phyloP scores from a whole-genome alignment of 2,888 invertebrate genomes.

The Xanthostigma xanthostigma region DNA sequence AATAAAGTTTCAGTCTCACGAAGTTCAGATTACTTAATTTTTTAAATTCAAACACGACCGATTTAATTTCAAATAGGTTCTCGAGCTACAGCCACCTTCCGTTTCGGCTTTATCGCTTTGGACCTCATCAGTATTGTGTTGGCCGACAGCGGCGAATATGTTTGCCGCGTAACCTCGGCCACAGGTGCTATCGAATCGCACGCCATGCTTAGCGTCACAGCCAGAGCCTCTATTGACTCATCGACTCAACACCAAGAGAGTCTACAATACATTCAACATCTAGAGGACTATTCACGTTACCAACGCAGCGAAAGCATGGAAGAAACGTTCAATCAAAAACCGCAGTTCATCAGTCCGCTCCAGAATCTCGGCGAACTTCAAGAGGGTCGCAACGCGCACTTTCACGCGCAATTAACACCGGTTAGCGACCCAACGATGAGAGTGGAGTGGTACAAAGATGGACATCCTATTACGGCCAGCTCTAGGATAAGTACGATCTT shows the following conservation, averaged over 20 bases:
- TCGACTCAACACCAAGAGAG: conserved; percentile 84
- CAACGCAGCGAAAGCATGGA: conserved; percentile 74
- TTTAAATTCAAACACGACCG: background rate
- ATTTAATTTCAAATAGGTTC: conserved; percentile 51
- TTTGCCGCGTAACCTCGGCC: conserved; percentile 74
- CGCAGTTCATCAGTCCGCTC: conserved; percentile 76
- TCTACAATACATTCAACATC: conserved; percentile 75
- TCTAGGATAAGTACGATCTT: conserved; percentile 94
- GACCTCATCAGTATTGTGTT: conserved; percentile 75
- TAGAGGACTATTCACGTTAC: conserved; percentile 82
- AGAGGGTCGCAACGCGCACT: conserved; percentile 84
- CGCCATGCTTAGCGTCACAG: conserved; percentile 65
- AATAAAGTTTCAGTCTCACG: background rate
- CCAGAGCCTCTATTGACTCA: conserved; percentile 71
- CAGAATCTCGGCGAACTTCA: conserved; percentile 74
- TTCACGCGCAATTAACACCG: conserved; percentile 83
- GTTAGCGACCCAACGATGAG: conserved; percentile 88
- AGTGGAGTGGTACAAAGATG: conserved; percentile 93
- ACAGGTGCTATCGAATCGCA: conserved; percentile 78
- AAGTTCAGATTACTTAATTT: background rate
- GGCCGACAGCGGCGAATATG: conserved; percentile 81
- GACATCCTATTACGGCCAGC: conserved; percentile 87
- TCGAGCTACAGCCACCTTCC: conserved; percentile 85
- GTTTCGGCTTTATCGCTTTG: conserved; percentile 93
- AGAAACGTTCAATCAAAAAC: conserved; percentile 64